Conservation (phyloP, 1,140 invertebrate genomes). For the Episyrphus balteatus region DNA sequence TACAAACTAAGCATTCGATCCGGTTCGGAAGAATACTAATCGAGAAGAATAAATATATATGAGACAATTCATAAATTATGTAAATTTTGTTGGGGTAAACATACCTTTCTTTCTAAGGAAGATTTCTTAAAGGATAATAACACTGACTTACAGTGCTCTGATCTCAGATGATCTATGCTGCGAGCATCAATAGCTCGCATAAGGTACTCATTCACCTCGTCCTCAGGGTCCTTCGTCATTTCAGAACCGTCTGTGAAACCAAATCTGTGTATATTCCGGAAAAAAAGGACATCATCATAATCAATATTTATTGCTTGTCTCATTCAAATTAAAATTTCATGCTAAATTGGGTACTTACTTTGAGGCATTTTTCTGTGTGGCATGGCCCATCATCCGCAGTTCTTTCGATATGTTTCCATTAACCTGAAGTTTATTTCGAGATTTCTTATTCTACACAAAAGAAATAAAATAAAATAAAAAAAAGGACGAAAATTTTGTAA, state of each 20-base stretch:
- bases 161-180: slow-evolving; percentile 77
- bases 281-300: background rate
- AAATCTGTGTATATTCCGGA: slow-evolving; percentile 39
- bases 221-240: slow-evolving; percentile 64
- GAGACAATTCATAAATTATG: background rate
- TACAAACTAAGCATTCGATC: slow-evolving; percentile 77
- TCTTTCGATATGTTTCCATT: slow-evolving; percentile 79
- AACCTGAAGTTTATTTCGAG: slow-evolving; percentile 45
- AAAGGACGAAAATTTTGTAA: no score
- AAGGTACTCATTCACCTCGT: slow-evolving; percentile 90
- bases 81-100: background rate
- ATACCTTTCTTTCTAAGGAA: slow-evolving; percentile 69
- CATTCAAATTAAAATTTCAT: background rate
- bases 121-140: slow-evolving; percentile 69
- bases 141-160: slow-evolving; percentile 72
- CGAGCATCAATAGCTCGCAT: slow-evolving; percentile 87
- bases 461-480: slow-evolving; percentile 1
- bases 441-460: slow-evolving; percentile 35
- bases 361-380: slow-evolving; percentile 53
- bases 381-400: slow-evolving; percentile 76
- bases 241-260: slow-evolving; percentile 50
- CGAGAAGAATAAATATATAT: background rate
- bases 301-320: background rate
- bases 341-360: slow-evolving; percentile 44
- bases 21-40: slow-evolving; percentile 60